Percentiles rank a stretch among this genome's conserved stretches.
phyloP scores from a whole-genome alignment of 2,113 vertebrate species.

The Phrynosoma blainvillii region DNA sequence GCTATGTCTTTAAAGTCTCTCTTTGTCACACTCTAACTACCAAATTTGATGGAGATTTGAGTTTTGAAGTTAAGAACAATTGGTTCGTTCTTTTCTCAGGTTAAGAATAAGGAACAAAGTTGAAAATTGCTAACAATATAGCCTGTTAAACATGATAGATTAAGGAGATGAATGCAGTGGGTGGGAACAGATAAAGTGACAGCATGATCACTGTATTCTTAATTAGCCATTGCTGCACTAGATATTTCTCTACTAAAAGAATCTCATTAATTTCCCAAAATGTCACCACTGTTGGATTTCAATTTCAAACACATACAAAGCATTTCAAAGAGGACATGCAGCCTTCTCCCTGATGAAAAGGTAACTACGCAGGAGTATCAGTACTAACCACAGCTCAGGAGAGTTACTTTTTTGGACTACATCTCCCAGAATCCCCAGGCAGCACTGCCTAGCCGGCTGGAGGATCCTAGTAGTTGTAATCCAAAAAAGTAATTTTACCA shows the following conservation, averaged over 20 bases:
- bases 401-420: not conserved
- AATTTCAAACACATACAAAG: not conserved
- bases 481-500: too few relatives aligned
- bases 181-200: conserved; percentile 38
- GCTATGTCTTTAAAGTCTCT: not conserved
- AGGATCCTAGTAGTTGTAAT: too few relatives aligned
- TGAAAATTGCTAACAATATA: conserved; percentile 29
- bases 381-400: not conserved
- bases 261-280: conserved; percentile 26
- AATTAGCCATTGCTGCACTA: conserved; percentile 28
- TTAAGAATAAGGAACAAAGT: conserved; percentile 4
- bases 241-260: not conserved
- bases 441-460: not conserved
- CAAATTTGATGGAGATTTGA: conserved; percentile 10
- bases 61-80: conserved; percentile 22
- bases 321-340: conserved; percentile 18
- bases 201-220: conserved; percentile 11
- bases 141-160: conserved; percentile 3
- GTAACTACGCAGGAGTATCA: not conserved
- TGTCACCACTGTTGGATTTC: conserved; percentile 1
- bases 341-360: not conserved
- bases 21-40: not conserved
- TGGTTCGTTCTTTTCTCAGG: not conserved
- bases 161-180: conserved; percentile 23
- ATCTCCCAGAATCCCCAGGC: not conserved